phyloP scores from a whole-genome alignment of 2,888 invertebrate species.

The Calephelis perditalis region DNA sequence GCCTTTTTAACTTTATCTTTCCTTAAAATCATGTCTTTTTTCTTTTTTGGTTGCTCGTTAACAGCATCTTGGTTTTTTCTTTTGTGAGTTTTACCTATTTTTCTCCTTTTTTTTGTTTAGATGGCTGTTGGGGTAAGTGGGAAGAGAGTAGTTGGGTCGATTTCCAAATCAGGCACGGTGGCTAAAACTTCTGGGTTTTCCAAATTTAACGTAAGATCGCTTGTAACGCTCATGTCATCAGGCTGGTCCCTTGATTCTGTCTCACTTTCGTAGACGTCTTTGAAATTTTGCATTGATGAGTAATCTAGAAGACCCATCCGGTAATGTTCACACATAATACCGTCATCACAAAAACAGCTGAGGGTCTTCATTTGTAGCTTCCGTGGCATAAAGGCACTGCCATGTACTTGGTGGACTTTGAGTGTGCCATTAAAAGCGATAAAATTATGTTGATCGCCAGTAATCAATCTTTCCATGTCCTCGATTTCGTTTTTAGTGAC shows the following conservation, averaged over 20 bases:
- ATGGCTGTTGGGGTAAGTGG: background rate
- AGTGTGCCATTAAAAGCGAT: constrained; percentile 13
- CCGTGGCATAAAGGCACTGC: constrained; percentile 14
- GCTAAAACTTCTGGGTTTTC: background rate
- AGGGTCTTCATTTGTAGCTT: constrained; percentile 15
- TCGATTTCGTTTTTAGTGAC: background rate
- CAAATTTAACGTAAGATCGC: background rate
- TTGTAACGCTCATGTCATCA: background rate
- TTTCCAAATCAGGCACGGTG: background rate
- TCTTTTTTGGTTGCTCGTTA: too few relatives aligned
- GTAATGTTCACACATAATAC: background rate
- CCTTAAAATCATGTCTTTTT: too few relatives aligned
- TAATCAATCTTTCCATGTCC: constrained; percentile 6
- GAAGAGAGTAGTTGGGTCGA: background rate
- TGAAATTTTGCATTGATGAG: background rate
- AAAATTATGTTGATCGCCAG: background rate
- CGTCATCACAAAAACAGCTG: constrained; percentile 16
- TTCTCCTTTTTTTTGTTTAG: too few relatives aligned
- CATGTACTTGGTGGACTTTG: constrained; percentile 14
- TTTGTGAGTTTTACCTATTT: too few relatives aligned
- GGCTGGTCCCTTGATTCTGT: background rate
- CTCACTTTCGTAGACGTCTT: background rate
- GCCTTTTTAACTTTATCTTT: too few relatives aligned
- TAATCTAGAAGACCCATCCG: background rate
- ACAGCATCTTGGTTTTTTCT: too few relatives aligned